Evolutionary conservation across 2,888 invertebrate genomes (phyloP).

Genomic region (Epistrophella euchroma): DNA sequence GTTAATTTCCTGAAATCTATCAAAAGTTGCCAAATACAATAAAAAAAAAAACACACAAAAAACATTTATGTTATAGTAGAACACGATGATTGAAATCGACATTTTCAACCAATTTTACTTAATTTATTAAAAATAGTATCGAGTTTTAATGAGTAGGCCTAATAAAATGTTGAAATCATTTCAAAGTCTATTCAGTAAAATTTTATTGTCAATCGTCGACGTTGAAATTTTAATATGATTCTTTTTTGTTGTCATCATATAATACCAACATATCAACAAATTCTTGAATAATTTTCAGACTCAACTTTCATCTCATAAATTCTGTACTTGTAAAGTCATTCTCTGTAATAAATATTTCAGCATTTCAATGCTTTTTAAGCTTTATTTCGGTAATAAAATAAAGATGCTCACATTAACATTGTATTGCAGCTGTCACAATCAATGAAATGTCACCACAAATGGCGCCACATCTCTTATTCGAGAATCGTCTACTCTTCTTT

Average conservation of each 20-base stretch:
- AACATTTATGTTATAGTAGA: not conserved
- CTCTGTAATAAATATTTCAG: constrained; percentile 20
- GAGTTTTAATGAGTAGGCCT: not conserved
- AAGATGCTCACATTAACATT: constrained; percentile 3
- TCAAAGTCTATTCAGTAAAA: not conserved
- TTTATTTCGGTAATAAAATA: constrained; percentile 25
- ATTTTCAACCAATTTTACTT: not conserved
- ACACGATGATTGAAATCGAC: not conserved
- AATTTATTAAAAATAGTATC: not conserved
- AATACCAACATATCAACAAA: not conserved
- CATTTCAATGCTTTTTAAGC: constrained; percentile 23
- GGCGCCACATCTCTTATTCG: constrained; percentile 10
- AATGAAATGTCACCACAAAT: constrained; percentile 27
- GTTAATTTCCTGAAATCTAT: not conserved
- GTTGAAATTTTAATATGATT: not conserved
- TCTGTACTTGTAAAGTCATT: not conserved
- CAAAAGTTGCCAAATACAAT: not conserved
- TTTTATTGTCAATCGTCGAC: not conserved
- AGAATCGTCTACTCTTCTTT: constrained; percentile 14
- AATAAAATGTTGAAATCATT: not conserved
- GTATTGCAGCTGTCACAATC: constrained; percentile 29
- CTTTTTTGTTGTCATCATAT: not conserved
- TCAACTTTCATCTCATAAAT: not conserved
- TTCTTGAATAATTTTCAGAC: not conserved
- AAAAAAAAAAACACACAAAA: not conserved